A percentile compares a stretch with the other conserved stretches of the same genome.
phyloP scores from a whole-genome alignment of 2,888 invertebrate genomes.

The Callyntrura guangdongensis region DNA sequence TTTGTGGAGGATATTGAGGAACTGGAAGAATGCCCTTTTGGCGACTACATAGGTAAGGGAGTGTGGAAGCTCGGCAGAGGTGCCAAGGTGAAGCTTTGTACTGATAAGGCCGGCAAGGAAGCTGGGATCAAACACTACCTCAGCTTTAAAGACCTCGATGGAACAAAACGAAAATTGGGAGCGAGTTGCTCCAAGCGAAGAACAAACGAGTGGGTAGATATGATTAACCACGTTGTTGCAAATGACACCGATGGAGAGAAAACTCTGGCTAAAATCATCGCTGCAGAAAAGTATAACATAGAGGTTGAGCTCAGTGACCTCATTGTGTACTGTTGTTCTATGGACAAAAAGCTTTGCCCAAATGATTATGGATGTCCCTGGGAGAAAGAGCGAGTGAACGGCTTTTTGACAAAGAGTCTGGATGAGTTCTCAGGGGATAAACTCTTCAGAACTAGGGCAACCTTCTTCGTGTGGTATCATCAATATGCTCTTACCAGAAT shows the following conservation, averaged over 20 bases:
- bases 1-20: slow-evolving; percentile 65
- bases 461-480: slow-evolving; percentile 67
- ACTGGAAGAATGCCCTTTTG: slow-evolving; percentile 42
- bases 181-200: slow-evolving; percentile 56
- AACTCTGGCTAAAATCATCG: not conserved
- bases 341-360: slow-evolving; percentile 9
- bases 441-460: not conserved
- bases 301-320: slow-evolving; percentile 51
- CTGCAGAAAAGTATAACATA: slow-evolving; percentile 50
- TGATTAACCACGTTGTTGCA: slow-evolving; percentile 47
- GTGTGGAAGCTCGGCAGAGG: not conserved
- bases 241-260: slow-evolving; percentile 13
- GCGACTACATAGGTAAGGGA: not conserved
- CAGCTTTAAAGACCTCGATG: slow-evolving; percentile 25
- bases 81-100: slow-evolving; percentile 40
- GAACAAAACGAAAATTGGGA: slow-evolving; percentile 53
- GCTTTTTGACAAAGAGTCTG: slow-evolving; percentile 38
- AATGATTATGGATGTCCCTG: not conserved
- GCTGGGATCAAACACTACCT: slow-evolving; percentile 46
- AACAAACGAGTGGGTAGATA: slow-evolving; percentile 62
- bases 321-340: slow-evolving; percentile 24
- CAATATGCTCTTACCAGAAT: slow-evolving; percentile 63
- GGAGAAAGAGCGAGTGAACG: not conserved
- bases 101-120: slow-evolving; percentile 23
- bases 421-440: slow-evolving; percentile 30